phyloP scores from a whole-genome alignment of 2,888 invertebrate species.

The Protodeltote pygarga region DNA sequence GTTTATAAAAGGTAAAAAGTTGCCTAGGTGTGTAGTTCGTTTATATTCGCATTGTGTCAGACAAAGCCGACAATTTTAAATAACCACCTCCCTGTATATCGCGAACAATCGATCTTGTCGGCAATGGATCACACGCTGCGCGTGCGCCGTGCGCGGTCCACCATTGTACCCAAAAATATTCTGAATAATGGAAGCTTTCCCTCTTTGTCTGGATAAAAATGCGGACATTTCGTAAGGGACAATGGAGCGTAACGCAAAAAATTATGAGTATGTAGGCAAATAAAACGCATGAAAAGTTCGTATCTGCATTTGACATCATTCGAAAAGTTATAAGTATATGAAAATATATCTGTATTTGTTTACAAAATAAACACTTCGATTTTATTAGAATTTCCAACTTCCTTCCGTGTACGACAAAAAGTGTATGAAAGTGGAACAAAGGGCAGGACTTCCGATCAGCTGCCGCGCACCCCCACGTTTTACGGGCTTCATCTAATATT shows the following conservation, averaged over 20 bases:
- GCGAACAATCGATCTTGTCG: slow-evolving; percentile 77
- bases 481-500: slow-evolving; percentile 83
- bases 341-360: too few species aligned
- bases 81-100: slow-evolving; percentile 74
- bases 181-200: slow-evolving; percentile 80
- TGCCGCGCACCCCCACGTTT: slow-evolving; percentile 79
- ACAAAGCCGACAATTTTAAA: slow-evolving; percentile 79
- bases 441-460: slow-evolving; percentile 87
- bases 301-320: slow-evolving; percentile 17
- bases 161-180: slow-evolving; percentile 78
- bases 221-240: slow-evolving; percentile 73
- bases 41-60: slow-evolving; percentile 71
- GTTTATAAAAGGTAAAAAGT: slow-evolving; percentile 71
- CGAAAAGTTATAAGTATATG: slow-evolving; percentile 3
- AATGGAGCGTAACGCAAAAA: slow-evolving; percentile 70
- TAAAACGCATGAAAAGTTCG: slow-evolving; percentile 28
- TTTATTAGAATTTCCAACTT: slow-evolving; percentile 58
- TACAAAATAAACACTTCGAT: slow-evolving; percentile 46
- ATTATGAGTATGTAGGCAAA: slow-evolving; percentile 50
- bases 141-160: slow-evolving; percentile 72
- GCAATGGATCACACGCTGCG: slow-evolving; percentile 81
- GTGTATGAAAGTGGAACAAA: slow-evolving; percentile 78
- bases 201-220: slow-evolving; percentile 78
- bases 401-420: slow-evolving; percentile 72
- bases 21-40: slow-evolving; percentile 73